Evolutionary conservation across 23 tunicate genomes (phyloP).

Genomic region (Phallusia fumigata): DNA sequence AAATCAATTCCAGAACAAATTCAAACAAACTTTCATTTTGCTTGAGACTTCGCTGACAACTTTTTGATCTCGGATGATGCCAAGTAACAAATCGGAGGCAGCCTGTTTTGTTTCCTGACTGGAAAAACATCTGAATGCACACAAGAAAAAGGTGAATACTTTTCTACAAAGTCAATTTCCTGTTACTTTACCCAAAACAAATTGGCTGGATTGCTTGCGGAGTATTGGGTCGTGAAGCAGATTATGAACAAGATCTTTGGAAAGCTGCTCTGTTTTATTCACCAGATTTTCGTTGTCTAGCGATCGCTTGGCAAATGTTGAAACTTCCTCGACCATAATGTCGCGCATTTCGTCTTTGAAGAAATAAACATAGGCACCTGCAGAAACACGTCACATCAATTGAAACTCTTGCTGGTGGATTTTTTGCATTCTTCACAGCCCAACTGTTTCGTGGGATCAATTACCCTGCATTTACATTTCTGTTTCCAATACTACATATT

Average conservation of each 20-base stretch:
- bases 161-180: background rate
- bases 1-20: too few relatives aligned
- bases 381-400: too few relatives aligned
- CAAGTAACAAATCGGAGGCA: background rate
- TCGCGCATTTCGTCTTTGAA: conserved; percentile 40
- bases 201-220: conserved; percentile 19
- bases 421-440: too few relatives aligned
- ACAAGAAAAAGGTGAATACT: background rate
- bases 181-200: conserved; percentile 3
- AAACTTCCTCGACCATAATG: conserved; percentile 59
- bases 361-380: conserved; percentile 52
- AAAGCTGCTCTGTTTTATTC: conserved; percentile 49
- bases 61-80: background rate
- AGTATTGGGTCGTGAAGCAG: conserved; percentile 54
- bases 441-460: too few relatives aligned
- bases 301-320: conserved; percentile 60
- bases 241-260: conserved; percentile 45
- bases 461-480: too few relatives aligned
- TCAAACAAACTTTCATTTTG: conserved; percentile 9
- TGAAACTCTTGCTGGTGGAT: too few relatives aligned
- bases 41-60: conserved; percentile 1
- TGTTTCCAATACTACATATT: too few relatives aligned
- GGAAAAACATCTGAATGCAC: background rate
- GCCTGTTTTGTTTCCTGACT: conserved; percentile 19
- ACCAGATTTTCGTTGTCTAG: conserved; percentile 49